phyloP scores from a whole-genome alignment of 23 tunicate species.

The Trididemnum clinides region DNA sequence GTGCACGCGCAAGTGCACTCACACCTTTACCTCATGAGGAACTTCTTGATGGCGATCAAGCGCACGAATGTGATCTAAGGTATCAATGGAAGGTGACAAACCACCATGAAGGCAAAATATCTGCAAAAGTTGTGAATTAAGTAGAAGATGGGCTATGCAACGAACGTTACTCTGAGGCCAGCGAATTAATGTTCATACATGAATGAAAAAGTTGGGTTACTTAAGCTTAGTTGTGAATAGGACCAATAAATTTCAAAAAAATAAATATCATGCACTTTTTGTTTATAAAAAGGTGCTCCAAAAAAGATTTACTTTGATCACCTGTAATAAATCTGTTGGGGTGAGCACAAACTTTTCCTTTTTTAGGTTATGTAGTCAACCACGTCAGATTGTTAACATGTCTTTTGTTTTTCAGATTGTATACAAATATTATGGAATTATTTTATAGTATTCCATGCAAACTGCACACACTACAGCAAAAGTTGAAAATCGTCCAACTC shows the following conservation, averaged over 20 bases:
- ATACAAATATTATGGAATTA: neutral
- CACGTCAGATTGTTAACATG: neutral
- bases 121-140: too few relatives aligned
- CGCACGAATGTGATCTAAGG: conserved; percentile 93
- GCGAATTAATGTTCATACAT: too few relatives aligned
- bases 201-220: too few relatives aligned
- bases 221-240: too few relatives aligned
- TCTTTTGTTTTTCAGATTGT: too few relatives aligned
- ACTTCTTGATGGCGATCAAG: conserved; percentile 96
- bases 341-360: neutral
- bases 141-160: too few relatives aligned
- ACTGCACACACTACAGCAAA: neutral
- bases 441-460: neutral
- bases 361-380: neutral
- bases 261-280: too few relatives aligned
- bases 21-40: conserved; percentile 90
- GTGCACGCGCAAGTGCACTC: neutral
- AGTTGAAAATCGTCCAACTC: too few relatives aligned
- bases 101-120: conserved; percentile 96
- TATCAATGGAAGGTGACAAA: conserved; percentile 92
- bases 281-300: neutral
- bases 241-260: too few relatives aligned
- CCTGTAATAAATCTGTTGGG: neutral
- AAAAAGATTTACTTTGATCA: neutral
- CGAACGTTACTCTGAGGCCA: too few relatives aligned